Conservation (phyloP, 2,797 vertebrate species). For the Ptychadena robeensis region DNA sequence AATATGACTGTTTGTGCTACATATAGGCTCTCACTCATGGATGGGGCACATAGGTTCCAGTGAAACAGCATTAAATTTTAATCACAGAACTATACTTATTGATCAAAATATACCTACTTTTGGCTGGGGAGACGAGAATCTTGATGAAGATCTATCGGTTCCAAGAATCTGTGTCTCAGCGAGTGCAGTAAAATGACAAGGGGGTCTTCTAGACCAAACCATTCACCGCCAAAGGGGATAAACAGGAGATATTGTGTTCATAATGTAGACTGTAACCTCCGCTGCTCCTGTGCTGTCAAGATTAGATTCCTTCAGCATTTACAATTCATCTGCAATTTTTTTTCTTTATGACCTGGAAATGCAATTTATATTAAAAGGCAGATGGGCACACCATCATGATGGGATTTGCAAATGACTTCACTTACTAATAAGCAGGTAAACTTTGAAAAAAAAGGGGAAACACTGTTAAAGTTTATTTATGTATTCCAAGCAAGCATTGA, state of each 20-base stretch:
- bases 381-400: neutral
- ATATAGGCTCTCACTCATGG: conserved; percentile 24
- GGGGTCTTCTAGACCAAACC: conserved; percentile 48
- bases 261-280: neutral
- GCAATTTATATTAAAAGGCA: neutral
- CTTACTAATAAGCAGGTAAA: neutral
- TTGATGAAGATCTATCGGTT: conserved; percentile 66
- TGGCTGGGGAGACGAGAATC: conserved; percentile 65
- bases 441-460: too few species aligned
- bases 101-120: conserved; percentile 65
- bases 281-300: neutral
- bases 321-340: neutral
- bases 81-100: conserved; percentile 63
- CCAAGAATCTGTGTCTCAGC: conserved; percentile 63
- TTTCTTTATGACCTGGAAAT: neutral
- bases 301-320: neutral
- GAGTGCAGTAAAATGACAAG: conserved; percentile 58
- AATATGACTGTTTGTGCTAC: conserved; percentile 18
- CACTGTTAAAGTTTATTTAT: too few species aligned
- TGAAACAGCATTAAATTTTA: conserved; percentile 63
- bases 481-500: too few species aligned
- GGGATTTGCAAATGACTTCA: neutral
- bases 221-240: conserved; percentile 4
- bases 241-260: neutral
- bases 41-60: conserved; percentile 61